These are phyloP conservation scores for Sebastes miniatus DNA, from an alignment of 2,797 vertebrate genomes.

Conservation along the genomic window DNA sequence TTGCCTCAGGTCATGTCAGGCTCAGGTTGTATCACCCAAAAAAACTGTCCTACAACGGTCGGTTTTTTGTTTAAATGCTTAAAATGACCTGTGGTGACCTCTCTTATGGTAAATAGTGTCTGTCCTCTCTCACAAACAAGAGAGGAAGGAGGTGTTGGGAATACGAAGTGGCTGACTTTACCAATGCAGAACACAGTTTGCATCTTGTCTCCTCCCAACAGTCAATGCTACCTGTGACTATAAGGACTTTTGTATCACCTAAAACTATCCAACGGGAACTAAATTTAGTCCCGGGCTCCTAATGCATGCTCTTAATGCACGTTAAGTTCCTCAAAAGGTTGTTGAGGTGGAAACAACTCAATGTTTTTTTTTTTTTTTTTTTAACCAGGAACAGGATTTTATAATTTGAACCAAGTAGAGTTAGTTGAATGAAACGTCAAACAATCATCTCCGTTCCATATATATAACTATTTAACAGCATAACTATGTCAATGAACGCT, in stretches of 20 bases:
- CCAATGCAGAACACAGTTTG: background rate
- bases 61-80: background rate
- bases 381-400: background rate
- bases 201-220: background rate
- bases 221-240: background rate
- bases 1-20: background rate
- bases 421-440: background rate
- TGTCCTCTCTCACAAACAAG: slow-evolving; percentile 12
- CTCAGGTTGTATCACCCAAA: background rate
- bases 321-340: background rate
- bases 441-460: background rate
- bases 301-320: background rate
- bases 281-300: background rate
- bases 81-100: slow-evolving; percentile 26
- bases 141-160: background rate
- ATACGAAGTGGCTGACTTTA: slow-evolving; percentile 20
- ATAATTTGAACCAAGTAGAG: background rate
- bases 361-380: background rate
- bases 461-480: too few species aligned
- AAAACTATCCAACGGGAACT: background rate
- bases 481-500: too few species aligned
- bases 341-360: background rate
- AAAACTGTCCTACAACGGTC: background rate
- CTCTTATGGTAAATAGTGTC: slow-evolving; percentile 28
- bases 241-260: background rate